Evolutionary conservation across 2,797 vertebrate genomes (phyloP).

Genomic region (Rhyacichthys aspro): DNA sequence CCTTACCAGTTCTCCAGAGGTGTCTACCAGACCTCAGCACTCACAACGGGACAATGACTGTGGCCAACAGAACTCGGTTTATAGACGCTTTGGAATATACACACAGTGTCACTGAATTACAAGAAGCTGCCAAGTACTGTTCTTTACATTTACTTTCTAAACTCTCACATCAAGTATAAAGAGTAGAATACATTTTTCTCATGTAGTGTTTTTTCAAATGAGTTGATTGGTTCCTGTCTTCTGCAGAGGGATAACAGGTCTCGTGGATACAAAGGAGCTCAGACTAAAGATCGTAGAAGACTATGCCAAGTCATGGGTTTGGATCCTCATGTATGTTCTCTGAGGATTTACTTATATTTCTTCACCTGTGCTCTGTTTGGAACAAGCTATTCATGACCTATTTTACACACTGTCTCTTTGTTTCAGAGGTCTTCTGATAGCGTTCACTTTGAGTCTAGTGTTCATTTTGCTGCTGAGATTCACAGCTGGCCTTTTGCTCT

Average conservation of each 20-base stretch:
- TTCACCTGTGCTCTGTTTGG: background rate
- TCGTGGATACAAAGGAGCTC: slow-evolving; percentile 50
- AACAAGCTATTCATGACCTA: no score
- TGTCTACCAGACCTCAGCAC: slow-evolving; percentile 90
- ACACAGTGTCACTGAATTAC: slow-evolving; percentile 84
- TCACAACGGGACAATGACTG: slow-evolving; percentile 83
- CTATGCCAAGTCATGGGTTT: slow-evolving; percentile 57
- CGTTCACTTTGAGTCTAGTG: slow-evolving; percentile 85
- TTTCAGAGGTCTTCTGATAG: slow-evolving; percentile 85
- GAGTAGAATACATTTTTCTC: no score
- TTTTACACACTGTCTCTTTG: slow-evolving; percentile 1
- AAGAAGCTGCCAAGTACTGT: slow-evolving; percentile 83
- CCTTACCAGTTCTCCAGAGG: slow-evolving; percentile 85
- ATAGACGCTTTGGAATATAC: slow-evolving; percentile 82
- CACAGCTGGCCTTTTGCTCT: slow-evolving; percentile 87
- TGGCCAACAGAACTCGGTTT: slow-evolving; percentile 85
- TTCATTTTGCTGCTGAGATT: slow-evolving; percentile 90
- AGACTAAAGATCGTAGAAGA: slow-evolving; percentile 61
- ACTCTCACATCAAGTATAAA: no score
- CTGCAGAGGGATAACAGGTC: slow-evolving; percentile 44
- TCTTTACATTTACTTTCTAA: no score
- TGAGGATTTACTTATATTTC: no score
- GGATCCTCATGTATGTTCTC: slow-evolving; percentile 57
- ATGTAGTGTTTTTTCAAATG: no score
- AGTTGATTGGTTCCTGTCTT: no score